Evolutionary conservation across 2,888 invertebrate species (phyloP), one percentile per base, ranked within the genome.

Genomic region (Euproctis similis): DNA sequence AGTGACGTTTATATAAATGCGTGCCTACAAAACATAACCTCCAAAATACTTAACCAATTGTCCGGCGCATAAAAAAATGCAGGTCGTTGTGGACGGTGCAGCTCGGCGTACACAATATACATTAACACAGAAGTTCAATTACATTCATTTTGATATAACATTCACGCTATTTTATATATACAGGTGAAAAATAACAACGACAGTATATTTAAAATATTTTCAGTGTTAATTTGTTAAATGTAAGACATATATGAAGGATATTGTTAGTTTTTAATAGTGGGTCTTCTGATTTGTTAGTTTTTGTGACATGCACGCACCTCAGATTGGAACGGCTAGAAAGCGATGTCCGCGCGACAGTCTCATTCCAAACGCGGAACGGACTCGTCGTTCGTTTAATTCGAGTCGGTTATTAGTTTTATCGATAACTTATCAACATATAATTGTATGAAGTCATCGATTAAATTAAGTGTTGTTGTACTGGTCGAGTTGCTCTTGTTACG

Each of bases 361-460:
- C 10, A 58, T 65, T 49, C 58, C 50, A 51, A 53, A 61, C 62
- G 68, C 63, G 67, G 53, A 36, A 38, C 59, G 30, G 59, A 49
- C 57, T 46, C 58, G 67, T 61, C 74, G 67, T 9, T 10, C 10
- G 48, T 52, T 56, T 8, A 8, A 67, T 46, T 37, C 50, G 38
- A 16, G 40, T 43, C 39, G 32, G 36, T 38, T 30, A 24, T 7
- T 32, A 44, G 37, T 42, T 52, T 46, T 54, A 55, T 55, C 75
- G 77, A 77, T 78, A 82, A 77, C 72, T 77, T 82, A 78, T 78
- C 78, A 76, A 65, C 59, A 59, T 68, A 69, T 70, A 64, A 71
- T 69, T 74, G 70, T 61, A 80, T 81, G 80, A 78, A 80, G 78
- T 82, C 82, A 82, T 78, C 81, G 77, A 73, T 74, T 62, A 58